These are phyloP conservation scores for Acanthurus lineatus DNA, from an alignment of 2,797 vertebrate genomes.

Conservation along the genomic window DNA sequence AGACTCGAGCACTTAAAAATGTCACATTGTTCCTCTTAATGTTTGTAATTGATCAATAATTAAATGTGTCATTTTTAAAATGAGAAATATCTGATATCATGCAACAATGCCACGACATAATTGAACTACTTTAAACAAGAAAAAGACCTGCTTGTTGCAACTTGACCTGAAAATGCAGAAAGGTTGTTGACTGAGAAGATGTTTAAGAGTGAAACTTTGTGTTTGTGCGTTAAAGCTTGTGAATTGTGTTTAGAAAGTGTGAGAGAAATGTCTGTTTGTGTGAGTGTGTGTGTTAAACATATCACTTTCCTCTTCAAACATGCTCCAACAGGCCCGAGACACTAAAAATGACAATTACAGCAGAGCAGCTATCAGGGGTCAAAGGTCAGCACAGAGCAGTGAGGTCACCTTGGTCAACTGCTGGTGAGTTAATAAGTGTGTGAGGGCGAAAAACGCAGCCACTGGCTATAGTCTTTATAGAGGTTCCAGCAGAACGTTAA, in stretches of 20 bases:
- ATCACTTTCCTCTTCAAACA: constrained; percentile 32
- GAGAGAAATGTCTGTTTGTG: constrained; percentile 36
- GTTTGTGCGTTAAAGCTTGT: neutral
- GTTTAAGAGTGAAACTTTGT: neutral
- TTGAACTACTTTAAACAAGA: too few relatives aligned
- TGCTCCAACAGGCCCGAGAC: constrained; percentile 46
- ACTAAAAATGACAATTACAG: constrained; percentile 46
- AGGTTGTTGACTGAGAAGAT: neutral
- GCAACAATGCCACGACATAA: too few relatives aligned
- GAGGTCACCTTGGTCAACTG: constrained; percentile 34
- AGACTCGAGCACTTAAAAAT: too few relatives aligned
- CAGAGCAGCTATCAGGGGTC: constrained; percentile 47
- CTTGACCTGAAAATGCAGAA: too few relatives aligned
- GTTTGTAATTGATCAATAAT: too few relatives aligned
- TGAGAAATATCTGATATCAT: too few relatives aligned
- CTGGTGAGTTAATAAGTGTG: constrained; percentile 59
- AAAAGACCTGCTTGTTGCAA: too few relatives aligned
- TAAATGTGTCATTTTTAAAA: too few relatives aligned
- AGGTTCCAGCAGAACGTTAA: constrained; percentile 33
- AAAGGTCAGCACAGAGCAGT: constrained; percentile 27
- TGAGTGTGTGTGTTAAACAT: constrained; percentile 24
- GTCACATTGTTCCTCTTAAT: too few relatives aligned
- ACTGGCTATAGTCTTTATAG: constrained; percentile 44
- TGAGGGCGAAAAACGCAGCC: constrained; percentile 22
- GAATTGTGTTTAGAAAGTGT: constrained; percentile 14